Conservation (phyloP, 2,888 invertebrate genomes). For the Diadegma fenestrale region DNA sequence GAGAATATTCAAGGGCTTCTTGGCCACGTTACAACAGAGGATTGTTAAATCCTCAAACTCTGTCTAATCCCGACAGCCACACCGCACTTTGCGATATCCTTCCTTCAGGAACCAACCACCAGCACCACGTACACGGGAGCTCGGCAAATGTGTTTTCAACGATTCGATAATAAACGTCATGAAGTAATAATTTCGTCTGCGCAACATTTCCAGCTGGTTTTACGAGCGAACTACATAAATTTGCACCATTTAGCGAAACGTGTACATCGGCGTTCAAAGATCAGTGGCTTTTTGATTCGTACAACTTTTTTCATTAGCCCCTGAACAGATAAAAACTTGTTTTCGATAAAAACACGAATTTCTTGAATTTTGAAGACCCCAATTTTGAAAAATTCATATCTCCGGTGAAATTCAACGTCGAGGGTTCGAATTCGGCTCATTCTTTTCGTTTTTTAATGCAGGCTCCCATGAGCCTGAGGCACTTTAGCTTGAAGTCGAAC, state of each 20-base stretch:
- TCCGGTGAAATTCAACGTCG: too few relatives aligned
- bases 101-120: constrained; percentile 59
- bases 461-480: too few relatives aligned
- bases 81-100: constrained; percentile 75
- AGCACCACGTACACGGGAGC: constrained; percentile 43
- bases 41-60: constrained; percentile 69
- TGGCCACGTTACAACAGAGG: neutral
- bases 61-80: constrained; percentile 74
- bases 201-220: neutral
- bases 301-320: neutral
- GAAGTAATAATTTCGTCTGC: constrained; percentile 41
- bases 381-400: too few relatives aligned
- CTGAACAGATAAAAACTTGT: neutral
- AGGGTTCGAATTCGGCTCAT: too few relatives aligned
- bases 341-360: constrained; percentile 11
- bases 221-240: neutral
- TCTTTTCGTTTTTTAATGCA: too few relatives aligned
- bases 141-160: constrained; percentile 65
- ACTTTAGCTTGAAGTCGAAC: too few relatives aligned
- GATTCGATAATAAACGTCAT: constrained; percentile 53
- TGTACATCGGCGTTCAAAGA: neutral
- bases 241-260: neutral
- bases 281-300: neutral
- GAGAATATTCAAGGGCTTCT: neutral
- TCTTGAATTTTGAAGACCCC: too few relatives aligned